Conservation (phyloP, 2,797 vertebrate genomes). For the Squalus acanthias region DNA sequence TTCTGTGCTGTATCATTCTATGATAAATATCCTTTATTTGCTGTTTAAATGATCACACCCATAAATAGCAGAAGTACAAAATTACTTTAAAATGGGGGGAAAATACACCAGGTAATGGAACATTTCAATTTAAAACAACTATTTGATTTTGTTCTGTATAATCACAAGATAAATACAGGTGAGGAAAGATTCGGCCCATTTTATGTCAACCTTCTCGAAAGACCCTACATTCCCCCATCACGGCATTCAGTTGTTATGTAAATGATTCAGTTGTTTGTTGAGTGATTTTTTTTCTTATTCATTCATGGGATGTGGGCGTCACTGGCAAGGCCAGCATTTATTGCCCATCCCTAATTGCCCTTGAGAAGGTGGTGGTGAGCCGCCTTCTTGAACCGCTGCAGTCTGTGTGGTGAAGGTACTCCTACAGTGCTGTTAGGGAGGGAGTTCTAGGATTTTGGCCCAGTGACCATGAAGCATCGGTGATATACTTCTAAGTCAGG, state of each 20-base stretch:
- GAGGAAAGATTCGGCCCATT: neutral
- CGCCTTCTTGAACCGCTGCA: no score
- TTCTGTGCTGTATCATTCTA: neutral
- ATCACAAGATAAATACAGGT: neutral
- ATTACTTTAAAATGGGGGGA: no score
- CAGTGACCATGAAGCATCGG: no score
- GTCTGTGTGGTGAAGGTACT: no score
- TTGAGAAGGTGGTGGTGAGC: no score
- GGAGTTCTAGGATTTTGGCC: no score
- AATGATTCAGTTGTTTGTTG: neutral
- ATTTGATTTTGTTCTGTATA: neutral
- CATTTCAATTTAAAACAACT: neutral
- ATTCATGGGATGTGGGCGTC: no score
- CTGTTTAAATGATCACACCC: neutral
- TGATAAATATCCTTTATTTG: neutral
- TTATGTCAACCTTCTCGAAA: neutral
- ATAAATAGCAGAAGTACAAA: neutral
- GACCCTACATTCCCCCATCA: neutral
- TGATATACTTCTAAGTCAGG: no score
- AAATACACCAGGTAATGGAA: neutral
- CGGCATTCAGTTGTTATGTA: neutral
- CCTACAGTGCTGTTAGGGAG: no score
- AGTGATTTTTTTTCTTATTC: no score
- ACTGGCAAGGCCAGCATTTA: no score
- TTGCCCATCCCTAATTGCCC: no score